A percentile compares a stretch with the other conserved stretches of the same genome.
phyloP scores from a whole-genome alignment of 1,140 invertebrate genomes.

The Samia ricini region DNA sequence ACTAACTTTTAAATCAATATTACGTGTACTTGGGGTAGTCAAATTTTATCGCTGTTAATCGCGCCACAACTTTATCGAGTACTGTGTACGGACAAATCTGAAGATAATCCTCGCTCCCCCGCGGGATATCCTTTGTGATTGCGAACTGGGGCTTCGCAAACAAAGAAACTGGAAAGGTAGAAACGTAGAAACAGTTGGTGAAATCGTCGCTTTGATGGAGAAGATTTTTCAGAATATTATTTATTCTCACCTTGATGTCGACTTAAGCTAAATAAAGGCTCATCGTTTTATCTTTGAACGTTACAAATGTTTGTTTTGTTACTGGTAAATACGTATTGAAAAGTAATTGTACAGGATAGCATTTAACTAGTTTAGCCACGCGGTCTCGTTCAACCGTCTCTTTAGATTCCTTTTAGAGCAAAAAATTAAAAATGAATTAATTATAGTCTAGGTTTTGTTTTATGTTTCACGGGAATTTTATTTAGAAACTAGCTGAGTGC shows the following conservation, averaged over 20 bases:
- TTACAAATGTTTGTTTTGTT: not conserved
- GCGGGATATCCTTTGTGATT: constrained; percentile 46
- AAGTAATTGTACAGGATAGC: too few relatives aligned
- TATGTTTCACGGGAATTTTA: too few relatives aligned
- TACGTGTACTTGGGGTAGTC: too few relatives aligned
- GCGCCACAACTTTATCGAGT: constrained; percentile 12
- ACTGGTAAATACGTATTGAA: too few relatives aligned
- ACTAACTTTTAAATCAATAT: too few relatives aligned
- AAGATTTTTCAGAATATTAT: not conserved
- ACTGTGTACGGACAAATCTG: constrained; percentile 29
- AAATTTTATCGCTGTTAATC: constrained; percentile 8
- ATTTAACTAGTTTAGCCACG: too few relatives aligned
- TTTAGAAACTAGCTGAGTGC: too few relatives aligned
- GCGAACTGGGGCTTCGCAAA: constrained; percentile 30
- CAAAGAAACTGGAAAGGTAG: constrained; percentile 25
- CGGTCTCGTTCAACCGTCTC: too few relatives aligned
- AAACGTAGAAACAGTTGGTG: constrained; percentile 13
- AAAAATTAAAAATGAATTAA: too few relatives aligned
- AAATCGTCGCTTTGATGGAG: constrained; percentile 16
- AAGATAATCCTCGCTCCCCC: constrained; percentile 45
- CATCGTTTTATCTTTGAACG: not conserved
- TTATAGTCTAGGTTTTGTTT: too few relatives aligned
- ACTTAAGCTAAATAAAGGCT: not conserved
- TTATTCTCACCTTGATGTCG: not conserved
- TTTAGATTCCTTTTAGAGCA: too few relatives aligned